These are phyloP conservation scores for Dolichoris vasculosae DNA, from an alignment of 1,140 invertebrate genomes.

Conservation along the genomic window DNA sequence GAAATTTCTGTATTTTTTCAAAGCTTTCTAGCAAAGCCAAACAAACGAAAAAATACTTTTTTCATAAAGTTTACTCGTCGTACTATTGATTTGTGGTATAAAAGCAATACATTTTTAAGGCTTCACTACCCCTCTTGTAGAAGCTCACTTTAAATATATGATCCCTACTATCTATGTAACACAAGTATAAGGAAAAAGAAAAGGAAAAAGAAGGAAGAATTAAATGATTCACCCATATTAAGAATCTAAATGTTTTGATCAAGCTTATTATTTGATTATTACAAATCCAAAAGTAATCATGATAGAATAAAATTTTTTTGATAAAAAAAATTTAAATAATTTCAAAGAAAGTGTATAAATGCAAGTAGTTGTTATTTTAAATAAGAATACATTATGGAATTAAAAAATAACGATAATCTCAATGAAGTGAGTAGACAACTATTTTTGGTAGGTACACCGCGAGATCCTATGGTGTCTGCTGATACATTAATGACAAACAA, in stretches of 20 bases:
- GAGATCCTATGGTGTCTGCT: conserved; percentile 68
- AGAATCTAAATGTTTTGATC: not conserved
- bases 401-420: conserved; percentile 68
- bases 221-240: conserved; percentile 50
- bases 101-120: conserved; percentile 71
- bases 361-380: not conserved
- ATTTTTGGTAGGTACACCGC: conserved; percentile 67
- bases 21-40: conserved; percentile 45
- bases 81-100: conserved; percentile 71
- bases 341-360: not conserved
- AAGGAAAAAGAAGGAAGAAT: conserved; percentile 58
- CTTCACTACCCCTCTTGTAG: conserved; percentile 69
- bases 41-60: conserved; percentile 53
- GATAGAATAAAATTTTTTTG: not conserved
- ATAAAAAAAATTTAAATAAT: not conserved
- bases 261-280: not conserved
- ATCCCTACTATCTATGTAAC: conserved; percentile 62
- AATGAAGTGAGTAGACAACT: conserved; percentile 63
- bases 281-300: not conserved
- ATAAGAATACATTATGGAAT: conserved; percentile 62
- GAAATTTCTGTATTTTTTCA: not conserved
- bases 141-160: conserved; percentile 66
- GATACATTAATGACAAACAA: conserved; percentile 63
- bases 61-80: conserved; percentile 53
- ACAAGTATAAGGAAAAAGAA: conserved; percentile 64